These are phyloP conservation scores for Globodera ellingtonae DNA, from an alignment of 1,140 invertebrate genomes.

Conservation along the genomic window DNA sequence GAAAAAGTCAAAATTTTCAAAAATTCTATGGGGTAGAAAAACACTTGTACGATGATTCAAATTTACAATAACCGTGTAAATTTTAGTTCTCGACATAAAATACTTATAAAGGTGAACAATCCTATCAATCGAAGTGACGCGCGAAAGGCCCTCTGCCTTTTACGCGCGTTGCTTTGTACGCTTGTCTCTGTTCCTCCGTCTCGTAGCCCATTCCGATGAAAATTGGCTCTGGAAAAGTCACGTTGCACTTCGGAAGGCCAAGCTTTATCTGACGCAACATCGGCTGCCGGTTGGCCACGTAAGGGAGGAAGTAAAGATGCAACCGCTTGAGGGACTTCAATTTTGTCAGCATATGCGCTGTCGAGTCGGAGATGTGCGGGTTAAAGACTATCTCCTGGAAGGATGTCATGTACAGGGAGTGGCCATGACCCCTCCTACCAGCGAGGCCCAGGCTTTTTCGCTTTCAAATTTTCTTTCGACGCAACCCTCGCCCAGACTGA, in stretches of 20 bases:
- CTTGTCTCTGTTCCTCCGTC: conserved; percentile 11
- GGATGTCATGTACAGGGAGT: not conserved
- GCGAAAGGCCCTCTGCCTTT: not conserved
- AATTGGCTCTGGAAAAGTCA: conserved; percentile 24
- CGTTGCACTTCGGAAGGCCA: conserved; percentile 17
- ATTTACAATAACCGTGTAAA: not conserved
- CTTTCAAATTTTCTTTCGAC: not conserved
- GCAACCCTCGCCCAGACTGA: too few species aligned
- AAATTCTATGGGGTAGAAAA: too few species aligned
- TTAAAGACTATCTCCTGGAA: conserved; percentile 59
- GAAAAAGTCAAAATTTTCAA: too few species aligned
- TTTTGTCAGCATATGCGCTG: conserved; percentile 47
- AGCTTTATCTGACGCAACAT: conserved; percentile 29
- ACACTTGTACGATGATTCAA: too few species aligned
- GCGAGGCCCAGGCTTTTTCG: too few species aligned
- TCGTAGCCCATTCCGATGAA: conserved; percentile 28
- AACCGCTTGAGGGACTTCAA: conserved; percentile 36
- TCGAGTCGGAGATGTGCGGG: conserved; percentile 47
- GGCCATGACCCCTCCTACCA: too few species aligned
- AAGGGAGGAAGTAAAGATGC: conserved; percentile 35
- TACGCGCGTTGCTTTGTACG: conserved; percentile 8
- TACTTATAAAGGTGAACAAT: not conserved
- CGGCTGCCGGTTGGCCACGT: conserved; percentile 15
- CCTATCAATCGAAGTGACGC: not conserved
- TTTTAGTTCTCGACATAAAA: not conserved